Percentiles rank a stretch among this genome's conserved stretches.
Evolutionary conservation across 2,113 vertebrate genomes (phyloP).

Genomic region (Phylloscopus trochilus): DNA sequence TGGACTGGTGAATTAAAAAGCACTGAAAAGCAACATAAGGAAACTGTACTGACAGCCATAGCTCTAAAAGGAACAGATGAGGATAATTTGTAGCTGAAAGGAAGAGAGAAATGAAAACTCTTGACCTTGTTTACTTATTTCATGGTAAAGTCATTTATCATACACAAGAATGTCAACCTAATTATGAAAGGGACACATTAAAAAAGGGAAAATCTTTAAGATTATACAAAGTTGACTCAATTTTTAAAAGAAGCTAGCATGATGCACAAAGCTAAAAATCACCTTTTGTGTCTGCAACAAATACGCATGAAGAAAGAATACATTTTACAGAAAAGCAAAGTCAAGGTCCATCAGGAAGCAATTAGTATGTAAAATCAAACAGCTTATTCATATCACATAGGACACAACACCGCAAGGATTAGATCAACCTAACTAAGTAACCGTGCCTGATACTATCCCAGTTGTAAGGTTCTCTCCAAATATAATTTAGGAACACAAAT

Average conservation of each 20-base stretch:
- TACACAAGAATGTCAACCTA: not conserved
- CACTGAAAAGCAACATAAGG: not conserved
- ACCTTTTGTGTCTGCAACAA: not conserved
- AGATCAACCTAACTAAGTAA: not conserved
- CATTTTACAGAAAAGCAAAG: not conserved
- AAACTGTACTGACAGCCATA: not conserved
- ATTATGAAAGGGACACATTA: not conserved
- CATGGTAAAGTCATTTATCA: not conserved
- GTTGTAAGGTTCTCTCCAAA: not conserved
- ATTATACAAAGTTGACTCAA: not conserved
- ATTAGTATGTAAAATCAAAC: not conserved
- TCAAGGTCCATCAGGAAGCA: not conserved
- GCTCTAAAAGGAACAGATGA: not conserved
- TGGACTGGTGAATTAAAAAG: not conserved
- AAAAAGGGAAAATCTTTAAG: not conserved
- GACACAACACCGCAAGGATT: not conserved
- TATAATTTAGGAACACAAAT: not conserved
- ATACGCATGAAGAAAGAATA: not conserved
- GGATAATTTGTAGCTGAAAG: not conserved
- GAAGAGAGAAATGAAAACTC: not conserved
- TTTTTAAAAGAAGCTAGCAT: not conserved
- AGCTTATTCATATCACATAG: not conserved
- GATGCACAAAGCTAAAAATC: rapidly evolving
- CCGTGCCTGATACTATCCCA: not conserved
- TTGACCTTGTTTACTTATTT: not conserved